Evolutionary conservation across 2,113 vertebrate genomes (phyloP).

Genomic region (Seriola quinqueradiata): DNA sequence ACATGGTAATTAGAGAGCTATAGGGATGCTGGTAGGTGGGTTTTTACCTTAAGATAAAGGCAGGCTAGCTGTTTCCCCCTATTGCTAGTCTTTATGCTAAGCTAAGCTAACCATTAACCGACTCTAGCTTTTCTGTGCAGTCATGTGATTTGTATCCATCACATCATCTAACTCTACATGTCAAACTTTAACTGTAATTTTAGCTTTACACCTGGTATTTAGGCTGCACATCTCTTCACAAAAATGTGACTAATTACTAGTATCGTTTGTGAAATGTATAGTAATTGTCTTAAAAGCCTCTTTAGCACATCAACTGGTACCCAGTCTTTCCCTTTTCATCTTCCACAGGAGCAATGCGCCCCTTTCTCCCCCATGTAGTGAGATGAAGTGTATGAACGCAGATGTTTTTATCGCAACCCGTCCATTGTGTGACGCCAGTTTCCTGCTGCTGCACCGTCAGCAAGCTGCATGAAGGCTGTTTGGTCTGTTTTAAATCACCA

Average conservation of each 20-base stretch:
- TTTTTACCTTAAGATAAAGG: too few species aligned
- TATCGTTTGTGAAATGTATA: not conserved
- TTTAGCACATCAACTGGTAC: not conserved
- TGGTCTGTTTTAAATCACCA: constrained; percentile 58
- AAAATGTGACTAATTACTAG: not conserved
- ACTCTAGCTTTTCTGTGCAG: not conserved
- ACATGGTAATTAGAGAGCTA: too few species aligned
- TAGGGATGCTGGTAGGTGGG: not conserved
- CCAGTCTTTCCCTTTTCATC: constrained; percentile 1
- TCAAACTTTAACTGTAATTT: not conserved
- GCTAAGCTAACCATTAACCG: too few species aligned
- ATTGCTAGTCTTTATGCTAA: not conserved
- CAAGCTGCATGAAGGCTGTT: constrained; percentile 48
- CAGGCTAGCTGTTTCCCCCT: too few species aligned
- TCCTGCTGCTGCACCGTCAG: constrained; percentile 63
- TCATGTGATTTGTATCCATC: not conserved
- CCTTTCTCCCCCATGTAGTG: not conserved
- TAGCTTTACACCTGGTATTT: not conserved
- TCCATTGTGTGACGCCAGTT: constrained; percentile 44
- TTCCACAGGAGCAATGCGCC: not conserved
- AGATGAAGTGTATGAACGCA: constrained; percentile 29
- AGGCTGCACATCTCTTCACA: not conserved
- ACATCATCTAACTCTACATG: not conserved
- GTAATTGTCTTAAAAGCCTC: not conserved
- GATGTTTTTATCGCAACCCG: constrained; percentile 55